Percentiles rank a stretch among this genome's conserved stretches.
These are phyloP conservation scores for Cebidichthys violaceus DNA, from an alignment of 2,113 vertebrate genomes.

Conservation along the genomic window DNA sequence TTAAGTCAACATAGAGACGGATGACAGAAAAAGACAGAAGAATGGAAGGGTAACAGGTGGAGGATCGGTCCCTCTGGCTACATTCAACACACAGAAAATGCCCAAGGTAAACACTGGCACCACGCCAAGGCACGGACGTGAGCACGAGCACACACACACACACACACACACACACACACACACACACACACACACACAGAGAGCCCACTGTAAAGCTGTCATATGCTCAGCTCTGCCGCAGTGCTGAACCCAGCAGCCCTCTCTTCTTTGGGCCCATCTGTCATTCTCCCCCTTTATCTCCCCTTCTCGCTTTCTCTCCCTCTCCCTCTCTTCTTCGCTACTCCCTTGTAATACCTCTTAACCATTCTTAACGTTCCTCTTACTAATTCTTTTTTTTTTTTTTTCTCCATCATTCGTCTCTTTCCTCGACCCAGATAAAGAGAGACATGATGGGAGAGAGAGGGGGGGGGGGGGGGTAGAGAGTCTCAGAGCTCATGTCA, in stretches of 20 bases:
- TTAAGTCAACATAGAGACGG: conserved; percentile 63
- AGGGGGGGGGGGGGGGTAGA: background rate
- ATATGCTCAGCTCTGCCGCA: conserved; percentile 74
- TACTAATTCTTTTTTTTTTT: background rate
- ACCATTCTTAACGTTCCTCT: conserved; percentile 23
- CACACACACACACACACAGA: conserved; percentile 39
- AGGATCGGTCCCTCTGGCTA: conserved; percentile 61
- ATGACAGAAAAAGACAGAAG: conserved; percentile 55
- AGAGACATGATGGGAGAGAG: conserved; percentile 12
- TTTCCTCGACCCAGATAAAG: conserved; percentile 29
- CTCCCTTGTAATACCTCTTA: conserved; percentile 49
- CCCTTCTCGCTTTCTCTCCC: conserved; percentile 11
- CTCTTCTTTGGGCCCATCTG: conserved; percentile 73
- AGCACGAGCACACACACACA: conserved; percentile 17
- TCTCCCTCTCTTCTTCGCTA: conserved; percentile 19
- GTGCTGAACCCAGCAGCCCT: conserved; percentile 74
- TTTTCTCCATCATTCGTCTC: background rate
- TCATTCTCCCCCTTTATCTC: conserved; percentile 53
- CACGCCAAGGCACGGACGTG: conserved; percentile 54
- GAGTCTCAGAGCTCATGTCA: conserved; percentile 60
- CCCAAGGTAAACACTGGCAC: conserved; percentile 72
- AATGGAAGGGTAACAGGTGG: conserved; percentile 71
- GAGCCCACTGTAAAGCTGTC: conserved; percentile 69
- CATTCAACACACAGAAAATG: conserved; percentile 56
- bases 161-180: conserved; percentile 23